phyloP scores from a whole-genome alignment of 1,140 invertebrate genomes.

The Trypoxylus dichotomus region DNA sequence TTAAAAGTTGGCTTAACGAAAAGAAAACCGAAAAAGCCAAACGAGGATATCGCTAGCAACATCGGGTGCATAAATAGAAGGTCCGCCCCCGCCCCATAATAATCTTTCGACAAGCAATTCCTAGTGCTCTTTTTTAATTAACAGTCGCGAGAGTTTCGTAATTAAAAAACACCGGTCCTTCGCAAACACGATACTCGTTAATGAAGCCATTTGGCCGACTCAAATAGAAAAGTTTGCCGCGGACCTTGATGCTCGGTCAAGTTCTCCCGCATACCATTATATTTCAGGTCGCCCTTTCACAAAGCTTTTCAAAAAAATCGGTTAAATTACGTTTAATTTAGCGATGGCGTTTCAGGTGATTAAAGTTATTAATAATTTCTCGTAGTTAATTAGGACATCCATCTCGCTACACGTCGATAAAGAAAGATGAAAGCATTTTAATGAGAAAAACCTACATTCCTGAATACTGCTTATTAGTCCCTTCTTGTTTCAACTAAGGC shows the following conservation, averaged over 20 bases:
- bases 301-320: background rate
- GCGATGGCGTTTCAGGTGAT: conserved; percentile 1
- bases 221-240: conserved; percentile 16
- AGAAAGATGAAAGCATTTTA: background rate
- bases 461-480: background rate
- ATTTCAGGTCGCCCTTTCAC: background rate
- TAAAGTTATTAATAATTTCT: background rate
- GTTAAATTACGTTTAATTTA: background rate
- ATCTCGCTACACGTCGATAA: background rate
- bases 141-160: conserved; percentile 12
- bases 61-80: background rate
- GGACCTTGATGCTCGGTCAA: background rate
- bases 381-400: background rate
- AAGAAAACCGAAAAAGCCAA: background rate
- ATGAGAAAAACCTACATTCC: background rate
- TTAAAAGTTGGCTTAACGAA: background rate
- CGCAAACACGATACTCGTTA: background rate
- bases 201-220: background rate
- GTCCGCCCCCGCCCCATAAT: background rate
- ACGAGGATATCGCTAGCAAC: background rate
- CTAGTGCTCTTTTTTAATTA: conserved; percentile 7
- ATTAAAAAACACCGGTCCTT: conserved; percentile 21
- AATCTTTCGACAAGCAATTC: conserved; percentile 11
- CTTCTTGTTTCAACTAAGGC: too few relatives aligned
- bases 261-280: background rate